A percentile compares a stretch with the other conserved stretches of the same genome.
phyloP scores from a whole-genome alignment of 2,888 invertebrate genomes.

The Drosophila kokeensis region DNA sequence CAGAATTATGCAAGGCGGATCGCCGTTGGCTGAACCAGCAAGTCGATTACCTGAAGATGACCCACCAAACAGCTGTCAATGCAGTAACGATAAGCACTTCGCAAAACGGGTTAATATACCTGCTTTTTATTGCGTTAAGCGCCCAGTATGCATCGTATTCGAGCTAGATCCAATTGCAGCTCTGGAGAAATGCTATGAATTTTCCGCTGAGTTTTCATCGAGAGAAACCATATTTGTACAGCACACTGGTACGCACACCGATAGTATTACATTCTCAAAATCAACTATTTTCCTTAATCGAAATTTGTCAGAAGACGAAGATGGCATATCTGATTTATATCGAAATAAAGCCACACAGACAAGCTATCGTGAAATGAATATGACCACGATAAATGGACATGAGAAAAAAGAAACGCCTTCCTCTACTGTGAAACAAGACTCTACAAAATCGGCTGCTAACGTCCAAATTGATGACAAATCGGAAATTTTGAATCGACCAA shows the following conservation, averaged over 20 bases:
- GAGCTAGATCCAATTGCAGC: constrained; percentile 22
- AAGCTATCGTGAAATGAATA: not conserved
- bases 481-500: not conserved
- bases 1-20: not conserved
- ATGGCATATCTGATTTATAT: not conserved
- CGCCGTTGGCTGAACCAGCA: not conserved
- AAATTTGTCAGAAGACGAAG: no score
- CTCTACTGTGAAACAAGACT: no score
- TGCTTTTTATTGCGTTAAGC: not conserved
- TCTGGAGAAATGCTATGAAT: constrained; percentile 9
- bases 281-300: not conserved
- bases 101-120: constrained; percentile 21
- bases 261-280: not conserved
- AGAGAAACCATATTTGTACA: constrained; percentile 10
- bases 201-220: not conserved
- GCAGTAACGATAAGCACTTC: not conserved
- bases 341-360: not conserved
- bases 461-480: not conserved
- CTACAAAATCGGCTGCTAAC: no score
- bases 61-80: constrained; percentile 30
- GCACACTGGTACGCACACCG: constrained; percentile 28
- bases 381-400: not conserved
- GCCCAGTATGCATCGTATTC: constrained; percentile 25
- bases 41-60: constrained; percentile 51
- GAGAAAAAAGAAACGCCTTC: not conserved